Conservation (phyloP, 2,797 vertebrate species). For the Amazona finschi region DNA sequence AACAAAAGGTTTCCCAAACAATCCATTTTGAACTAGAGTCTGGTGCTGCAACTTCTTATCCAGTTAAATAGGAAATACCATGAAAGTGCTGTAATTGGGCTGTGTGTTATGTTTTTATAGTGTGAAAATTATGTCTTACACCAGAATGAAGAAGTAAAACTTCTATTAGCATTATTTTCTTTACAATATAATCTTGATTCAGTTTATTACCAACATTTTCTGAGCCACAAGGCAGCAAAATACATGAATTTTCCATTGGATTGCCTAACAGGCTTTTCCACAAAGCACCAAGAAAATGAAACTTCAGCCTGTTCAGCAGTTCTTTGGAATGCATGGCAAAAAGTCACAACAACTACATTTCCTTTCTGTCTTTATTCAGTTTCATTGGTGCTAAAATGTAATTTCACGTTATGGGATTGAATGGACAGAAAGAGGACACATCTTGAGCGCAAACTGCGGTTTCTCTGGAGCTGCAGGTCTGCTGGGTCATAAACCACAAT, state of each 20-base stretch:
- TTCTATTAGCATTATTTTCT: not conserved
- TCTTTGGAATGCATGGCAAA: not conserved
- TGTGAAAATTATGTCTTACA: not conserved
- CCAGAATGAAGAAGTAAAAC: not conserved
- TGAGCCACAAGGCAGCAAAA: not conserved
- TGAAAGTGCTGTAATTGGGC: not conserved
- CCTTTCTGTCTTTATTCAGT: not conserved
- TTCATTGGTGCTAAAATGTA: not conserved
- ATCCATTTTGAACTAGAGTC: not conserved
- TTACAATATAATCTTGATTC: not conserved
- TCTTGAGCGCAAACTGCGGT: not conserved
- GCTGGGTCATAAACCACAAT: not conserved
- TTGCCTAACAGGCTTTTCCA: not conserved
- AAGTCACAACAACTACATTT: not conserved
- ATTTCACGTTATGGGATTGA: not conserved
- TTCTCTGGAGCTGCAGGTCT: not conserved
- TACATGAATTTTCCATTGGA: not conserved
- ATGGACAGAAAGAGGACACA: not conserved
- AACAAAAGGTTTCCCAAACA: not conserved
- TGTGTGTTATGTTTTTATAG: not conserved
- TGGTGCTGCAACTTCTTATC: not conserved
- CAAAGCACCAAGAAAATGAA: not conserved
- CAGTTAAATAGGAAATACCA: not conserved
- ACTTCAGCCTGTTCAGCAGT: rapidly evolving
- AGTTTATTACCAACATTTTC: not conserved